Evolutionary conservation across 1,140 invertebrate species (phyloP).

Genomic region (Spodoptera litura): DNA sequence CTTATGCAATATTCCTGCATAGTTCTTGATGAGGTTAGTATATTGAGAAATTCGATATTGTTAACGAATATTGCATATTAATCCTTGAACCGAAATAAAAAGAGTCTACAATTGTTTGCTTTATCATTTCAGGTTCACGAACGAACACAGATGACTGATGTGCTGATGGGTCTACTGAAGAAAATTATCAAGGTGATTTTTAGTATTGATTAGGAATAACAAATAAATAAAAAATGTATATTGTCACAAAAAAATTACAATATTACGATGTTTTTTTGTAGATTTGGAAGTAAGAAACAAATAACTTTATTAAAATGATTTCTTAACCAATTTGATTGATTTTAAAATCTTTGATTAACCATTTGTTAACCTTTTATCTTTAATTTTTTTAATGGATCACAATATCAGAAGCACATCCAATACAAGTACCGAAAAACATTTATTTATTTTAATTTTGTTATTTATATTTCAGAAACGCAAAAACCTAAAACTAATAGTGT

Average conservation of each 20-base stretch:
- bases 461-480: constrained; percentile 90
- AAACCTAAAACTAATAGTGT: constrained; percentile 94
- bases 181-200: constrained; percentile 93
- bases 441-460: constrained; percentile 22
- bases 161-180: constrained; percentile 97
- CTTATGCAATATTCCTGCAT: constrained; percentile 95
- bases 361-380: too few relatives aligned
- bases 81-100: too few relatives aligned
- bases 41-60: not conserved
- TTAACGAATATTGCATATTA: not conserved
- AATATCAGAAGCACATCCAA: too few relatives aligned
- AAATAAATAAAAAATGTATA: too few relatives aligned
- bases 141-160: constrained; percentile 96
- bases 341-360: too few relatives aligned
- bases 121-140: constrained; percentile 92
- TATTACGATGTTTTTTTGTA: too few relatives aligned
- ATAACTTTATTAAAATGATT: too few relatives aligned
- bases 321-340: too few relatives aligned
- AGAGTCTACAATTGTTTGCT: not conserved
- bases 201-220: not conserved
- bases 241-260: too few relatives aligned
- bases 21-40: constrained; percentile 94
- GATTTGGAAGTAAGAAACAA: too few relatives aligned
- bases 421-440: too few relatives aligned
- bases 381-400: too few relatives aligned